Percentiles rank a stretch among this genome's conserved stretches.
phyloP scores from a whole-genome alignment of 35 echinoderm and acorn worm species.

The Heliocidaris tuberculata region DNA sequence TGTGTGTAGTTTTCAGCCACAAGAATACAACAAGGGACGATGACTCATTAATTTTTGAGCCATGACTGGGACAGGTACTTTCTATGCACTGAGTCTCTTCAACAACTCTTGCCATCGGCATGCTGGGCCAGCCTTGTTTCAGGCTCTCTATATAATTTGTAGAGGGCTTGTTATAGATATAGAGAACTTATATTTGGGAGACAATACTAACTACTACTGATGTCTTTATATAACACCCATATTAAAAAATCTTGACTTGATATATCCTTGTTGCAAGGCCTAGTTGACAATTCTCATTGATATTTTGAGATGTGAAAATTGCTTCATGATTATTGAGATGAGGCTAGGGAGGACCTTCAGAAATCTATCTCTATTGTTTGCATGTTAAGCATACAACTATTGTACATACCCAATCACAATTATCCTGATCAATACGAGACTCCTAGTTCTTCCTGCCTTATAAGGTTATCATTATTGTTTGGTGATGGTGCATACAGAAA shows the following conservation, averaged over 20 bases:
- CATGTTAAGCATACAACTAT: background rate
- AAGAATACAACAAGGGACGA: background rate
- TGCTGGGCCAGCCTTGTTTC: background rate
- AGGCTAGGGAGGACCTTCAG: background rate
- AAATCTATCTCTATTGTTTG: background rate
- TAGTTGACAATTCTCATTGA: background rate
- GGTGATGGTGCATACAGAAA: background rate
- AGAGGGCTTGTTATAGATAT: background rate
- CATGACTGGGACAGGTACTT: background rate
- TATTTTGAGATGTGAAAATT: background rate
- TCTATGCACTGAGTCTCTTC: background rate
- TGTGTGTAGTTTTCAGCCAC: background rate
- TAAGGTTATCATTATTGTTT: background rate
- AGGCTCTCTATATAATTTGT: background rate
- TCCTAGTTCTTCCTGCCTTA: background rate
- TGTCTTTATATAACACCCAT: background rate
- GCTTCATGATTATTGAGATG: background rate
- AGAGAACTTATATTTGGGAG: no score
- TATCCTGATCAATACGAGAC: slow-evolving; percentile 1
- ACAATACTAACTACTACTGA: no score
- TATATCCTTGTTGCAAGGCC: background rate
- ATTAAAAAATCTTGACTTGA: background rate
- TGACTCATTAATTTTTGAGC: background rate
- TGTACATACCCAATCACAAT: background rate
- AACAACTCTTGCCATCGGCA: background rate